A percentile compares a stretch with the other conserved stretches of the same genome.
These are phyloP conservation scores for Cheilosia variabilis DNA, from an alignment of 2,888 invertebrate genomes.

Conservation along the genomic window DNA sequence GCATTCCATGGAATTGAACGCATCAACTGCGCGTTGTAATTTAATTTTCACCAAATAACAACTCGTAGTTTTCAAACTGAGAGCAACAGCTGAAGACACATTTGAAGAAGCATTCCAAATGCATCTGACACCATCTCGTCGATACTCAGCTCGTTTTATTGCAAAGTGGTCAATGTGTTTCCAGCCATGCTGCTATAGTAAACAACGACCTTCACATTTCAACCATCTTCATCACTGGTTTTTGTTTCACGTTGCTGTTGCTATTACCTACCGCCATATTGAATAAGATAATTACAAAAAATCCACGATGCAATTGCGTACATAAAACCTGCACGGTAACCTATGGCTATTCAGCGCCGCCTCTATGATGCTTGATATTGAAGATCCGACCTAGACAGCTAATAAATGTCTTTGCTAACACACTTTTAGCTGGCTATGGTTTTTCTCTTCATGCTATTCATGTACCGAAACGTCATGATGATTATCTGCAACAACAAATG, in stretches of 20 bases:
- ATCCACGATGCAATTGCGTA: slow-evolving; percentile 51
- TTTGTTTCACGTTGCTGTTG: background rate
- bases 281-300: slow-evolving; percentile 54
- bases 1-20: too few species aligned
- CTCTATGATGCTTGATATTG: slow-evolving; percentile 56
- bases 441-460: slow-evolving; percentile 16
- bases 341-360: slow-evolving; percentile 14
- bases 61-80: background rate
- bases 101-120: background rate
- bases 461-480: background rate
- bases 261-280: slow-evolving; percentile 29
- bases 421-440: slow-evolving; percentile 22
- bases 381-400: slow-evolving; percentile 71
- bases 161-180: slow-evolving; percentile 60
- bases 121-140: slow-evolving; percentile 23
- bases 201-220: slow-evolving; percentile 68
- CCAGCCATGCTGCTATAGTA: slow-evolving; percentile 6
- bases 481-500: slow-evolving; percentile 11
- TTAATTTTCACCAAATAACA: too few species aligned
- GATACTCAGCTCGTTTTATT: slow-evolving; percentile 42
- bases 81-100: background rate
- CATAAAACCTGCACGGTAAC: slow-evolving; percentile 51
- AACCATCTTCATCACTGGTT: slow-evolving; percentile 57
- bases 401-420: slow-evolving; percentile 63
- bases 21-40: too few species aligned